Evolutionary conservation across 2,113 vertebrate genomes (phyloP), one percentile per base, ranked within the genome.

Genomic region (Saccopteryx leptura): DNA sequence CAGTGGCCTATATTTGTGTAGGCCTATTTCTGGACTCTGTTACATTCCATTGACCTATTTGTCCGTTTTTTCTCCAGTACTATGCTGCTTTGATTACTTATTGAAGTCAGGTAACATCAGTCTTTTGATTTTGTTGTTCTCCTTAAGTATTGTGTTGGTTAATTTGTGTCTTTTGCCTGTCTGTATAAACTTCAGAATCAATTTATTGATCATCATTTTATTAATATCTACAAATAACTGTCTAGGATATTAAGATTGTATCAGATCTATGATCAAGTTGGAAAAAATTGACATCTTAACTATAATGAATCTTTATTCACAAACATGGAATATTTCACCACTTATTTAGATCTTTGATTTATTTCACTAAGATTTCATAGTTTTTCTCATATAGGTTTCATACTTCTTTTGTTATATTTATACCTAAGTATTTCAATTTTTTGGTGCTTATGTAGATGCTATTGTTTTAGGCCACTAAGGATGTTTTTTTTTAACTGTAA

Each of bases 321-420:
- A 28, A 89, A 92, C 19, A 46, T 92, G 21, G 39, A 68, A 8
- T 5, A 31, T n/a, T 46, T 72, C 26, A 87, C 26, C 15, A 65
- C 75, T 82, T 93, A 69, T 88, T 91, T 90, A 63, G 5, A 58
- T 26, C 19, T 75, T 83, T 93, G 15, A 46, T 81, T 83, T 88
- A 65, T 83, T 85, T 63, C 21, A 75, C 23, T 46, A 88, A 23
- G 69, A 33, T 88, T 74, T 52, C 39, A 48, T 88, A 23, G 9
- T 75, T 76, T 85, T 23, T 19, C 8, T 14, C n/a, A 54, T 74
- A 31, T 58, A 50, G 26, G 19, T 68, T 94, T n/a, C 80, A 5
- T 28, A 48, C 13, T 89, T 39, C 39, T 39, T 39, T 60, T 74
- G 33, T 66, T 93, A 86, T 19, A 50, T 52, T 61, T 85, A 39